A percentile compares a stretch with the other conserved stretches of the same genome.
Conservation (phyloP, 2,888 invertebrate species). For the Drosophila acutilabella region DNA sequence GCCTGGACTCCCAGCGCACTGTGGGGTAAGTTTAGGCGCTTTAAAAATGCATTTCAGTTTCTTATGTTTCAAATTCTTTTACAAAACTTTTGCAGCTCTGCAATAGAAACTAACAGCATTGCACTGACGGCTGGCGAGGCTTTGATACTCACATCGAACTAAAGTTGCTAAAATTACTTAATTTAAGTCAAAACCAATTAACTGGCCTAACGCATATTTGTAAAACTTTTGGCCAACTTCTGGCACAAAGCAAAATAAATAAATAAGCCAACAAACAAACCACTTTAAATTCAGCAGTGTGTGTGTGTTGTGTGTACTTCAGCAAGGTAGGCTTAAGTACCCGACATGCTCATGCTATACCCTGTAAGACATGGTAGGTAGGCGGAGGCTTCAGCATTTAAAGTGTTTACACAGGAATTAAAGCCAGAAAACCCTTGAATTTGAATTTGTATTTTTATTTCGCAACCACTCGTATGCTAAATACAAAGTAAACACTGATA, state of each 20-base stretch:
- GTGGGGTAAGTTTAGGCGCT: conserved; percentile 43
- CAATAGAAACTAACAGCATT: conserved; percentile 42
- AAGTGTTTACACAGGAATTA: conserved; percentile 79
- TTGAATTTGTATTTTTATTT: conserved; percentile 30
- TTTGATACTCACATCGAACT: conserved; percentile 52
- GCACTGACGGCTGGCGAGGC: conserved; percentile 66
- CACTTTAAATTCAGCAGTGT: conserved; percentile 37
- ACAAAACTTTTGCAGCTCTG: conserved; percentile 27
- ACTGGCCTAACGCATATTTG: conserved; percentile 34
- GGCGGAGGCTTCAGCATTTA: conserved; percentile 50
- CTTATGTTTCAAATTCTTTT: not conserved
- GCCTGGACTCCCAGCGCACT: conserved; percentile 51
- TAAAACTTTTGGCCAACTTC: conserved; percentile 10
- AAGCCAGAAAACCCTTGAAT: conserved; percentile 66
- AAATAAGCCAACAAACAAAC: conserved; percentile 56
- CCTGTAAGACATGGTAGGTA: conserved; percentile 2
- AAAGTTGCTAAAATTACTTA: conserved; percentile 12
- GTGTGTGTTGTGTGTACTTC: not conserved
- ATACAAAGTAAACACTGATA: conserved; percentile 70
- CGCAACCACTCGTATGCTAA: conserved; percentile 47
- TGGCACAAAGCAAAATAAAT: conserved; percentile 59
- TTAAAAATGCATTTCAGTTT: not conserved
- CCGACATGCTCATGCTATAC: conserved; percentile 41
- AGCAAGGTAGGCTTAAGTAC: conserved; percentile 55
- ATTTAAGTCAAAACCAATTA: conserved; percentile 44